These are phyloP conservation scores for Chaenogobius annularis DNA, from an alignment of 2,113 vertebrate species.

Conservation along the genomic window DNA sequence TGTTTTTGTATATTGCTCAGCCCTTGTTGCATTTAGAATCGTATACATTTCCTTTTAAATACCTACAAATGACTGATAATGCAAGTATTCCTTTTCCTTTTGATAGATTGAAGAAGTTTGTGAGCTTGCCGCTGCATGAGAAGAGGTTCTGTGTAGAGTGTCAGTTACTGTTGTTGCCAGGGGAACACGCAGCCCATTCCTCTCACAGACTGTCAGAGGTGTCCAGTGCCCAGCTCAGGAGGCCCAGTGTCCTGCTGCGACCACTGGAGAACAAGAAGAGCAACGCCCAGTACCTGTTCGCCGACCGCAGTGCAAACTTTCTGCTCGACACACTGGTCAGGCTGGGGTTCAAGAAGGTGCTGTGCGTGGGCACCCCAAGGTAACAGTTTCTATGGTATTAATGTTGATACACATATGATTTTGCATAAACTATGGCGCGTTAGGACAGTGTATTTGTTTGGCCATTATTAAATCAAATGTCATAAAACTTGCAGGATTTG, in stretches of 20 bases:
- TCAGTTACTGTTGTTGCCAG: conserved; percentile 82
- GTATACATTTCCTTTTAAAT: too few species aligned
- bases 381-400: conserved; percentile 41
- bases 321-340: conserved; percentile 79
- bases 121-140: conserved; percentile 72
- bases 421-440: background rate
- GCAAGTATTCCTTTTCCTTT: background rate
- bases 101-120: conserved; percentile 83
- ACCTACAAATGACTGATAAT: background rate
- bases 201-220: conserved; percentile 72
- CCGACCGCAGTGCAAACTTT: conserved; percentile 87
- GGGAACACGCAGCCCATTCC: conserved; percentile 72
- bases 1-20: too few species aligned
- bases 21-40: too few species aligned
- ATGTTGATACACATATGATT: background rate
- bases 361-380: conserved; percentile 93
- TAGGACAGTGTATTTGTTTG: background rate
- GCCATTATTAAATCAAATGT: background rate
- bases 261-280: conserved; percentile 93
- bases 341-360: conserved; percentile 84
- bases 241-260: conserved; percentile 84
- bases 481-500: background rate
- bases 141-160: conserved; percentile 88
- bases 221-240: conserved; percentile 75
- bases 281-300: conserved; percentile 93